A percentile compares a stretch with the other conserved stretches of the same genome.
These are phyloP conservation scores for Alloplasta piceator DNA, from an alignment of 2,888 invertebrate genomes.

Conservation along the genomic window DNA sequence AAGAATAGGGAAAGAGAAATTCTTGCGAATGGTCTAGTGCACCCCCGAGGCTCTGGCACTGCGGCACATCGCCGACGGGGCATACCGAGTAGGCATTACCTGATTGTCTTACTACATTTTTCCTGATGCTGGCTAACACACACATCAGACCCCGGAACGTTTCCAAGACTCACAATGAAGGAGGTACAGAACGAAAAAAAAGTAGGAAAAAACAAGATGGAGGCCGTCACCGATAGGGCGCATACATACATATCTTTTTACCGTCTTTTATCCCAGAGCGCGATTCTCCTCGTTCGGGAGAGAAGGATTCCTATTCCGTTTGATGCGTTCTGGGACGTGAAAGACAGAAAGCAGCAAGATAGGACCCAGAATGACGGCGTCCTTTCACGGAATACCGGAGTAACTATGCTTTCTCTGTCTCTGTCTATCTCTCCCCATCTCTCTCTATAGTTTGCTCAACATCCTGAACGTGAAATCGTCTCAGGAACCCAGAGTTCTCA, in stretches of 20 bases:
- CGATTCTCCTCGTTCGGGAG: conserved; percentile 33
- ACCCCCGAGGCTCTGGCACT: conserved; percentile 77
- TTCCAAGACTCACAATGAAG: conserved; percentile 21
- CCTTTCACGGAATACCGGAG: conserved; percentile 71
- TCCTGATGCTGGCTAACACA: conserved; percentile 48
- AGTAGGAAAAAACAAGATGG: conserved; percentile 16
- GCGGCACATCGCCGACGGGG: conserved; percentile 72
- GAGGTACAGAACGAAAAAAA: conserved; percentile 18
- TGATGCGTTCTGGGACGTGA: neutral
- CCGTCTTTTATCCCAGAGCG: neutral
- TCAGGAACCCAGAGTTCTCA: conserved; percentile 30
- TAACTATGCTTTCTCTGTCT: conserved; percentile 56
- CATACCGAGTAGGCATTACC: conserved; percentile 83
- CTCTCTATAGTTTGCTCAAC: conserved; percentile 8
- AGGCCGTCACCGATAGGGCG: conserved; percentile 52
- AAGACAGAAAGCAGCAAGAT: neutral
- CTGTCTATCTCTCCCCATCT: conserved; percentile 25
- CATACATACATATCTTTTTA: conserved; percentile 49
- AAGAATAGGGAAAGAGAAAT: conserved; percentile 48
- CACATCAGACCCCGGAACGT: conserved; percentile 34
- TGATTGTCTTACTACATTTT: conserved; percentile 78
- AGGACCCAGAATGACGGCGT: conserved; percentile 67
- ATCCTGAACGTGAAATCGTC: conserved; percentile 33
- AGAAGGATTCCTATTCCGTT: conserved; percentile 35
- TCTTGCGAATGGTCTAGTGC: conserved; percentile 73